Conservation (phyloP, 1,140 invertebrate species). For the Pollicipes pollicipes region DNA sequence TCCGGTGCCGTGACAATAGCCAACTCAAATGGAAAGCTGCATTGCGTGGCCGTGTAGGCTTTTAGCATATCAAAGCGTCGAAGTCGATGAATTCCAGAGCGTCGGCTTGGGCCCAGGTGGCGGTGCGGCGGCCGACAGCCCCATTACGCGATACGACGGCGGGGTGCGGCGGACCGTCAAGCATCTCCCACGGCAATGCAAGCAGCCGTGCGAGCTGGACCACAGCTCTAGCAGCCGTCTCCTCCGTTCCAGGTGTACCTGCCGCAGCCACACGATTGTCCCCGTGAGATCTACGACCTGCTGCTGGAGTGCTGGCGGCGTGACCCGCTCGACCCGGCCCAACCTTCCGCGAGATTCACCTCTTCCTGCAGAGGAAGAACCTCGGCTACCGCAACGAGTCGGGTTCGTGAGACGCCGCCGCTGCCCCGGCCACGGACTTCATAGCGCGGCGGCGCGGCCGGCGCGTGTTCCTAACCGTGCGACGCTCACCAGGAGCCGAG, state of each 20-base stretch:
- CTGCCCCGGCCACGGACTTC: too few species aligned
- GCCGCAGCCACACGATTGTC: constrained; percentile 37
- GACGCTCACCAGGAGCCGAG: too few species aligned
- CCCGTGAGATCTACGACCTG: constrained; percentile 48
- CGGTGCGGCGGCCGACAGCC: too few species aligned
- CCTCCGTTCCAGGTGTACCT: constrained; percentile 21
- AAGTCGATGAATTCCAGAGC: not conserved
- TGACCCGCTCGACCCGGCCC: constrained; percentile 42
- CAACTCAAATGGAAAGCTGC: not conserved
- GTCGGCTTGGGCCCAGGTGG: too few species aligned
- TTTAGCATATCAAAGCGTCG: not conserved
- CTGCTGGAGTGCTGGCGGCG: constrained; percentile 59
- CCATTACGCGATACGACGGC: too few species aligned
- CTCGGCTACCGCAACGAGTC: constrained; percentile 37
- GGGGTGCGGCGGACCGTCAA: too few species aligned
- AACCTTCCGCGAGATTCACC: constrained; percentile 50
- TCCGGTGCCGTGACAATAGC: not conserved
- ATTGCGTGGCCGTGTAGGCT: not conserved
- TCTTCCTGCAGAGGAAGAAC: constrained; percentile 50
- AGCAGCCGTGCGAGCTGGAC: too few species aligned
- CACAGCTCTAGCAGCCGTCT: not conserved
- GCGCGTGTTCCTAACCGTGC: not conserved
- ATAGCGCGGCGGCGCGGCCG: too few species aligned
- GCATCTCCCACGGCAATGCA: too few species aligned
- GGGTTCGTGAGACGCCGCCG: not conserved